phyloP scores from a whole-genome alignment of 1,140 invertebrate genomes.

The Anoplophora glabripennis region DNA sequence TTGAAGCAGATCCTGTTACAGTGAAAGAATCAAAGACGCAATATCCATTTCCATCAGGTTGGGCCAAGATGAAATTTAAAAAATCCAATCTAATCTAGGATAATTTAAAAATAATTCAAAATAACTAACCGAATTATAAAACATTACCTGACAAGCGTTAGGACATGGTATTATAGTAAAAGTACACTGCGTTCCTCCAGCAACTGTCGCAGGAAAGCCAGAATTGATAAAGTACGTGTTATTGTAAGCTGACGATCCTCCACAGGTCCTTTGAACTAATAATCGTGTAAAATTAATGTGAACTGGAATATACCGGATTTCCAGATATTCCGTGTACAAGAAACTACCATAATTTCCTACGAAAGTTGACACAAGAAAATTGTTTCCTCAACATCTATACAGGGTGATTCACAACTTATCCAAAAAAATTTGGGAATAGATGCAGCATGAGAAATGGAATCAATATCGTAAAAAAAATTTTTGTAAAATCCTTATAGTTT shows the following conservation, averaged over 20 bases:
- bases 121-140: not conserved
- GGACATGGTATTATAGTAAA: conserved; percentile 68
- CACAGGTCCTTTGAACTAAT: conserved; percentile 67
- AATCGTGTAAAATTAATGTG: not conserved
- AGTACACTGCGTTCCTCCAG: conserved; percentile 64
- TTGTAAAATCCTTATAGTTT: no score
- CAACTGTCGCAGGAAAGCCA: conserved; percentile 65
- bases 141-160: conserved; percentile 66
- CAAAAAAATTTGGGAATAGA: no score
- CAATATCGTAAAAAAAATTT: no score
- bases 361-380: no score
- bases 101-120: not conserved
- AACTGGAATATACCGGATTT: no score
- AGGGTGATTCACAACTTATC: no score
- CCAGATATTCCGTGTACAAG: no score
- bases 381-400: no score
- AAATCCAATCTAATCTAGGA: conserved; percentile 75
- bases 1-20: conserved; percentile 64
- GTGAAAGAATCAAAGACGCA: conserved; percentile 69
- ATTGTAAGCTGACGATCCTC: conserved; percentile 66
- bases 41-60: conserved; percentile 68
- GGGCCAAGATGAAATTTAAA: conserved; percentile 67
- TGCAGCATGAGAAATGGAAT: no score
- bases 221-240: conserved; percentile 81
- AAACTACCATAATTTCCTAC: no score